phyloP scores from a whole-genome alignment of 92 coral and sea anemone species.

The Pocillopora grandis region DNA sequence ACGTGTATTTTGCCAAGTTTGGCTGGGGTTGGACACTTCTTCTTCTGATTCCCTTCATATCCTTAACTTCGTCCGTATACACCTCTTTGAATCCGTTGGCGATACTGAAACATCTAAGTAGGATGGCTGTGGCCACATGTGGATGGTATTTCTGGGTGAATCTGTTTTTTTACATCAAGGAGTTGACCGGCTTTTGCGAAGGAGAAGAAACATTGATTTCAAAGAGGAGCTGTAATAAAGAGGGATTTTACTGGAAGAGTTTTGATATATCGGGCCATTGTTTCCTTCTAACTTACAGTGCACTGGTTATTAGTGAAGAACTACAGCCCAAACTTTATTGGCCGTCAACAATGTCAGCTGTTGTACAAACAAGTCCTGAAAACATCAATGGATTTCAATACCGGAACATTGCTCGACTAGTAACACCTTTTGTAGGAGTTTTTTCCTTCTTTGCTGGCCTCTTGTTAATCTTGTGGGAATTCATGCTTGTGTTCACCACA shows the following conservation, averaged over 20 bases:
- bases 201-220: conserved; percentile 67
- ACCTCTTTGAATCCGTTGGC: no score
- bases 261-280: conserved; percentile 90
- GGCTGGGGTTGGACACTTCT: conserved; percentile 90
- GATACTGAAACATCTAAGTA: conserved; percentile 55
- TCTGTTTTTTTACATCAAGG: conserved; percentile 62
- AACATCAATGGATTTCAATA: conserved; percentile 72
- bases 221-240: conserved; percentile 43
- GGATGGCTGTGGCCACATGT: conserved; percentile 69
- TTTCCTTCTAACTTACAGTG: conserved; percentile 79
- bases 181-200: conserved; percentile 73
- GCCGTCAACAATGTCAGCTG: conserved; percentile 12
- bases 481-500: conserved; percentile 75
- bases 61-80: conserved; percentile 47
- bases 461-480: conserved; percentile 76
- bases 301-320: conserved; percentile 84
- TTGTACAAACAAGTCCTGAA: conserved; percentile 44
- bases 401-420: conserved; percentile 57
- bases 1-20: conserved; percentile 81
- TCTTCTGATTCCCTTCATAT: conserved; percentile 48
- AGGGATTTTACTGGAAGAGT: conserved; percentile 84
- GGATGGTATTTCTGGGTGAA: conserved; percentile 77
- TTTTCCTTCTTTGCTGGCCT: conserved; percentile 53
- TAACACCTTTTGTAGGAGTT: conserved; percentile 47
- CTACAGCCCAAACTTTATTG: conserved; percentile 56